phyloP scores from a whole-genome alignment of 2,888 invertebrate genomes.

The Chymomyza caudatula region DNA sequence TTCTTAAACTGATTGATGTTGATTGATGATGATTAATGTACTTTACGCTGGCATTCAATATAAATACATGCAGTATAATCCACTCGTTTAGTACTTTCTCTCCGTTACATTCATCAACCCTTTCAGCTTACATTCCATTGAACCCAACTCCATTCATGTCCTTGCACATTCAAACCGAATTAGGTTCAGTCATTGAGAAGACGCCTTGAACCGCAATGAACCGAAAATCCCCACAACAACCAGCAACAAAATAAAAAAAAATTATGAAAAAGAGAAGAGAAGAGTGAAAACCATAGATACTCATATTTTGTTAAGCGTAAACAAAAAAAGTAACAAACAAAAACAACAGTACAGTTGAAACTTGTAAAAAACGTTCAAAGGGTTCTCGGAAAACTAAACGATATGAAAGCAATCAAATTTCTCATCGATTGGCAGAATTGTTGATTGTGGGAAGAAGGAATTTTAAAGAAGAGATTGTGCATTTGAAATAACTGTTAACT shows the following conservation, averaged over 20 bases:
- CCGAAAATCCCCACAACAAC: neutral
- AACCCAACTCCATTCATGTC: neutral
- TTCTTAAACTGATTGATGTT: neutral
- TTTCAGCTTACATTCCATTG: neutral
- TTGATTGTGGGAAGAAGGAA: neutral
- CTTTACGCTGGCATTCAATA: neutral
- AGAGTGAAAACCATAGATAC: neutral
- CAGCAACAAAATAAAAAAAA: neutral
- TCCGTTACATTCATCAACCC: neutral
- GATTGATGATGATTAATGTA: neutral
- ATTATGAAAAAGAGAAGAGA: neutral
- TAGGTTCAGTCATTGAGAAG: neutral
- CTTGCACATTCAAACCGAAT: neutral
- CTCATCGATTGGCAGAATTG: neutral
- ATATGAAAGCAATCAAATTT: neutral
- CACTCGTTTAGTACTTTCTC: neutral
- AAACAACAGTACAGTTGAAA: neutral
- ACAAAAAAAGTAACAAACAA: neutral
- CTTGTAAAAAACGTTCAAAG: neutral
- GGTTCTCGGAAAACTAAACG: neutral
- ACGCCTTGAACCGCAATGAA: constrained; percentile 2
- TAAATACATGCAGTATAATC: neutral
- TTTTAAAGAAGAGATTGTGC: no score
- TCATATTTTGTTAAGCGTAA: neutral
- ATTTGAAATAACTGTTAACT: no score